phyloP scores from a whole-genome alignment of 2,797 vertebrate species.

The Poeciliopsis infans region DNA sequence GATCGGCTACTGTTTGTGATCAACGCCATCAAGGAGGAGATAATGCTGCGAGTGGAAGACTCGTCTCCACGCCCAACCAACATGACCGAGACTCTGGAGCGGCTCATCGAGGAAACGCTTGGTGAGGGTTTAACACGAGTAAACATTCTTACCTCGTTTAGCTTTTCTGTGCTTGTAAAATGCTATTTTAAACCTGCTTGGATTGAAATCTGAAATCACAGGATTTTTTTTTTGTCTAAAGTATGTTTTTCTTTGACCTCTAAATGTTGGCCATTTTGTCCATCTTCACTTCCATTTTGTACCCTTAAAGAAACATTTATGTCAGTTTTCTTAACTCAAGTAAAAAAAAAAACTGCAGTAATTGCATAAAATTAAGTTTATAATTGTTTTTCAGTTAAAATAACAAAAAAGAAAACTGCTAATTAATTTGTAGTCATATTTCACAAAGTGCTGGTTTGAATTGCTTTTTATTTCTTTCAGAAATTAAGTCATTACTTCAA shows the following conservation, averaged over 20 bases:
- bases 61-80: slow-evolving; percentile 88
- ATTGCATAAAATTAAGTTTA: neutral
- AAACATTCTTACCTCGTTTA: neutral
- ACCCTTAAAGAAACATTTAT: neutral
- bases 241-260: neutral
- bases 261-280: neutral
- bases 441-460: neutral
- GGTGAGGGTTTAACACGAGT: slow-evolving; percentile 82
- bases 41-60: slow-evolving; percentile 91
- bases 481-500: neutral
- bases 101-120: slow-evolving; percentile 93
- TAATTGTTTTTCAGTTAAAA: neutral
- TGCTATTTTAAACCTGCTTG: neutral
- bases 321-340: neutral
- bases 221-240: neutral
- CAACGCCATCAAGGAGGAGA: slow-evolving; percentile 98
- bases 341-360: neutral
- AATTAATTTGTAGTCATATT: neutral
- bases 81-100: slow-evolving; percentile 93
- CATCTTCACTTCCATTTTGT: neutral
- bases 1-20: slow-evolving; percentile 98
- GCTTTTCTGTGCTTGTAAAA: neutral
- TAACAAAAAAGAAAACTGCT: neutral
- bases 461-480: neutral
- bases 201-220: neutral